Evolutionary conservation across 2,797 vertebrate genomes (phyloP).

Genomic region (Monodelphis domestica): DNA sequence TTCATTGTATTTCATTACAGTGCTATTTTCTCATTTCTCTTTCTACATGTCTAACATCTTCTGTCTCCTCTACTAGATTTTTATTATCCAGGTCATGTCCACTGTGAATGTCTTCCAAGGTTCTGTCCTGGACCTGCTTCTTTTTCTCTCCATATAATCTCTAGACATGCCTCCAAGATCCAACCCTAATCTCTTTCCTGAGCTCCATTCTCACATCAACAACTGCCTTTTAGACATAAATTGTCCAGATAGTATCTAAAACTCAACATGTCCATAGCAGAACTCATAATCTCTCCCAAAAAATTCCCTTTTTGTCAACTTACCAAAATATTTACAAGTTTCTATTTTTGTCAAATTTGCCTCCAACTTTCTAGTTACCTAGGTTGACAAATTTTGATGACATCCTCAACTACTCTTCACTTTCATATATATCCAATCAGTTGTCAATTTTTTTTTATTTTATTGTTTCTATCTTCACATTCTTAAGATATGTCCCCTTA

Average conservation of each 20-base stretch:
- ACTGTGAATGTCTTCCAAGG: too few relatives aligned
- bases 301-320: neutral
- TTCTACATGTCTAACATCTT: neutral
- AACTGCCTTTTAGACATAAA: neutral
- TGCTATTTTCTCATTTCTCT: neutral
- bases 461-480: neutral
- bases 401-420: neutral
- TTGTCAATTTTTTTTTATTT: neutral
- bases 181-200: neutral
- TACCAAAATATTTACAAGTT: too few relatives aligned
- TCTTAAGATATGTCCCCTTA: neutral
- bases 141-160: neutral
- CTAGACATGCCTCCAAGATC: neutral
- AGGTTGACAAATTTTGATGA: neutral
- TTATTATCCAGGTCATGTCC: neutral
- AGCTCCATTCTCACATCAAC: neutral
- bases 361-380: neutral
- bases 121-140: neutral
- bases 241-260: neutral
- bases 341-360: neutral
- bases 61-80: neutral
- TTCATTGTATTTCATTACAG: neutral
- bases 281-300: neutral
- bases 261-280: neutral
- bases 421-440: neutral